These are phyloP conservation scores for Pachypanchax playfairii DNA, from an alignment of 2,113 vertebrate genomes.

Conservation along the genomic window DNA sequence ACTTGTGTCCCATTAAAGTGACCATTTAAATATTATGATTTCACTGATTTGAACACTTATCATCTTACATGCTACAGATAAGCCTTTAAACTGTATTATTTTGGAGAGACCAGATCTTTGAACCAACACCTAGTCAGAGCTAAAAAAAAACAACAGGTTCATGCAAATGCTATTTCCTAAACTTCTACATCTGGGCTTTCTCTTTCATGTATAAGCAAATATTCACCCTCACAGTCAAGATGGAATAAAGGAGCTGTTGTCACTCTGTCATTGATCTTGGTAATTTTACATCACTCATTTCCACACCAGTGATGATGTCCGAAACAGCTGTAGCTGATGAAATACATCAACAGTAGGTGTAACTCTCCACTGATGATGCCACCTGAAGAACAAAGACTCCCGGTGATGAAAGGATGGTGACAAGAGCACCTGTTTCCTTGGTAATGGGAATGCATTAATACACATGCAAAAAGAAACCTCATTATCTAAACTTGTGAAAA, in stretches of 20 bases:
- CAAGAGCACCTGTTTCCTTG: slow-evolving; percentile 52
- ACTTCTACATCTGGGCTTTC: slow-evolving; percentile 3
- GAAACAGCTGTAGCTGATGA: slow-evolving; percentile 70
- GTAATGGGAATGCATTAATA: not conserved
- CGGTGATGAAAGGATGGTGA: slow-evolving; percentile 52
- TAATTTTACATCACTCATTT: slow-evolving; percentile 65
- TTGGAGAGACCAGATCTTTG: too few species aligned
- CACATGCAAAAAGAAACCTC: too few species aligned
- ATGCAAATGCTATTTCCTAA: too few species aligned
- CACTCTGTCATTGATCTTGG: slow-evolving; percentile 63
- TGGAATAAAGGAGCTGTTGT: slow-evolving; percentile 40
- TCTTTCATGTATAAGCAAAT: too few species aligned
- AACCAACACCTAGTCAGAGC: too few species aligned
- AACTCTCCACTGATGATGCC: slow-evolving; percentile 58
- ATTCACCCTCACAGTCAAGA: slow-evolving; percentile 52
- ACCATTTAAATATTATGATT: too few species aligned
- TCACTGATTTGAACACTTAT: too few species aligned
- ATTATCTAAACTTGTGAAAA: not conserved
- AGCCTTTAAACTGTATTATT: too few species aligned
- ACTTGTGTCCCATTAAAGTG: too few species aligned
- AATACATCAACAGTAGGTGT: slow-evolving; percentile 49
- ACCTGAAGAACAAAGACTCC: slow-evolving; percentile 60
- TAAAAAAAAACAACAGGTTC: too few species aligned
- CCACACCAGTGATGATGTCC: slow-evolving; percentile 58
- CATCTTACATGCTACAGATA: too few species aligned